phyloP scores from a whole-genome alignment of 2,888 invertebrate species.

The Pristionchus exspectatus region DNA sequence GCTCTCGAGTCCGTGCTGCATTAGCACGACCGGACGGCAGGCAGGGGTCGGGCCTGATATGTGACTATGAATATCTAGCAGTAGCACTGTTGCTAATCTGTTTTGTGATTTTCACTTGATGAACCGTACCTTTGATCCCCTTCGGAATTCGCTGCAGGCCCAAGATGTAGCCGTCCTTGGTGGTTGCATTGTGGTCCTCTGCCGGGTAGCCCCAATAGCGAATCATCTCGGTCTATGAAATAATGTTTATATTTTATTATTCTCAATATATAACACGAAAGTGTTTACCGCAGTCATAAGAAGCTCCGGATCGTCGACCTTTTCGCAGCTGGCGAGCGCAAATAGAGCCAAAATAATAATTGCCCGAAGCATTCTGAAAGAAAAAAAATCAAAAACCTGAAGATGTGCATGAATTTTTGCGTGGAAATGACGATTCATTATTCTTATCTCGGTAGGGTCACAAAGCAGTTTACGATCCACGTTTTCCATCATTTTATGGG shows the following conservation, averaged over 20 bases:
- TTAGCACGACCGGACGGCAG: slow-evolving; percentile 80
- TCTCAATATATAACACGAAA: too few species aligned
- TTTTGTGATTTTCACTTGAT: too few species aligned
- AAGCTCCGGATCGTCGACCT: neutral
- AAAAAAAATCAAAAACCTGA: too few species aligned
- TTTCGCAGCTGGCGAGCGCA: too few species aligned
- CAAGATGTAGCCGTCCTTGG: neutral
- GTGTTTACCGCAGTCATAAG: neutral
- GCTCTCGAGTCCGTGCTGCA: slow-evolving; percentile 88
- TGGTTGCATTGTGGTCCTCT: neutral
- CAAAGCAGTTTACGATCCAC: neutral
- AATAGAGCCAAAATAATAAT: too few species aligned
- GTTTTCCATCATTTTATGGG: neutral
- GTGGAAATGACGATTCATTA: neutral
- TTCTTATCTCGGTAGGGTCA: neutral
- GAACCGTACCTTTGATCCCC: neutral
- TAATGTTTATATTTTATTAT: too few species aligned
- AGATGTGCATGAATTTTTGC: too few species aligned
- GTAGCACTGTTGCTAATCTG: too few species aligned
- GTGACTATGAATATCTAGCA: too few species aligned
- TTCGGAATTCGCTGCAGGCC: neutral
- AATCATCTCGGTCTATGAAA: neutral
- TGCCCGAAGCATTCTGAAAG: too few species aligned
- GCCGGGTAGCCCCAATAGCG: slow-evolving; percentile 18
- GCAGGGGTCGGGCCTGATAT: slow-evolving; percentile 38